Percentiles rank a stretch among this genome's conserved stretches.
Evolutionary conservation across 2,797 vertebrate genomes (phyloP).

Genomic region (Semaprochilodus insignis): DNA sequence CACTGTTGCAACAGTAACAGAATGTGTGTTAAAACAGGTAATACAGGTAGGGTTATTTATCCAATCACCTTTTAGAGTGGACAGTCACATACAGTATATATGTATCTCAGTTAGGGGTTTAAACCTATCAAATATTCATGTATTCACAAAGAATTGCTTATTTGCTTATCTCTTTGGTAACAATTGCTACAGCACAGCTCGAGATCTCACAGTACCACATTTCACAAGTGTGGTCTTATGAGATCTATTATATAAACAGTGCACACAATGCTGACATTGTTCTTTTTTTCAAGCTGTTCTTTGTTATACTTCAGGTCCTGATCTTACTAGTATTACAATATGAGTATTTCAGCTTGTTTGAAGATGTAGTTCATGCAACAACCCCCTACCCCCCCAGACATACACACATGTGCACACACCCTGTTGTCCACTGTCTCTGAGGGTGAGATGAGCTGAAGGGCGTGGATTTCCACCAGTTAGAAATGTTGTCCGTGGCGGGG

Average conservation of each 20-base stretch:
- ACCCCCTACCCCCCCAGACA: slow-evolving; percentile 9
- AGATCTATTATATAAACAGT: not conserved
- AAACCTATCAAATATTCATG: not conserved
- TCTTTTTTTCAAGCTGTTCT: not conserved
- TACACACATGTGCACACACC: slow-evolving; percentile 65
- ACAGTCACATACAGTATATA: not conserved
- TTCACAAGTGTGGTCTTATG: not conserved
- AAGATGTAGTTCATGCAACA: not conserved
- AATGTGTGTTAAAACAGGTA: too few relatives aligned
- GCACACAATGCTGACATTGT: slow-evolving; percentile 2
- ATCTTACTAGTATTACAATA: not conserved
- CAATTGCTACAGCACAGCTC: not conserved
- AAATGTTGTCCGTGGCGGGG: slow-evolving; percentile 73
- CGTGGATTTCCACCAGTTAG: slow-evolving; percentile 70
- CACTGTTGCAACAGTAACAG: too few relatives aligned
- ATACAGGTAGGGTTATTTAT: too few relatives aligned
- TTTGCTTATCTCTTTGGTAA: not conserved
- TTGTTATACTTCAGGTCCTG: not conserved
- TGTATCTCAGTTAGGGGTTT: not conserved
- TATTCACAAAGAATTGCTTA: not conserved
- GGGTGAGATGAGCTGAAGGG: slow-evolving; percentile 85
- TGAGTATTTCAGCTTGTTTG: not conserved
- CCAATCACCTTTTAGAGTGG: too few relatives aligned
- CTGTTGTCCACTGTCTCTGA: slow-evolving; percentile 75
- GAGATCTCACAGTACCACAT: not conserved